Evolutionary conservation across 2,797 vertebrate species (phyloP).

Genomic region (Chelmon rostratus): DNA sequence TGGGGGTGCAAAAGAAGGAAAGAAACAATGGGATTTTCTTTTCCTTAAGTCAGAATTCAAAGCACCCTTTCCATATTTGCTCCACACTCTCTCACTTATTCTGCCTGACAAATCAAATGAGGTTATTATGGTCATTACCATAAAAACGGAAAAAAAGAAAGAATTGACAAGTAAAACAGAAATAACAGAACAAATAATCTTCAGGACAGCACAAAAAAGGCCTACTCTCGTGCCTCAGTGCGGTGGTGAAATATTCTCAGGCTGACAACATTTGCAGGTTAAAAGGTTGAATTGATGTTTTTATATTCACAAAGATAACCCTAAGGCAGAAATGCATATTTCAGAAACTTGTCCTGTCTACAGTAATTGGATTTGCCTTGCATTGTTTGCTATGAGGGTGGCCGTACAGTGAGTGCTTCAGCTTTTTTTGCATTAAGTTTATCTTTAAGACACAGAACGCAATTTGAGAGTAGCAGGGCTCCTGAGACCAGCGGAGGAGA

Average conservation of each 20-base stretch:
- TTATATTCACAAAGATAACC: constrained; percentile 81
- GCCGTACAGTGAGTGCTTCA: constrained; percentile 69
- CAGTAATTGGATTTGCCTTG: constrained; percentile 82
- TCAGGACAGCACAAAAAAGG: constrained; percentile 60
- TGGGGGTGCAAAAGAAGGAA: constrained; percentile 86
- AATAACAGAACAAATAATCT: constrained; percentile 73
- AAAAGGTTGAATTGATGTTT: constrained; percentile 79
- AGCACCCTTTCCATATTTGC: constrained; percentile 69
- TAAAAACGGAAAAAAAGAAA: constrained; percentile 55
- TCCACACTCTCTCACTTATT: constrained; percentile 64
- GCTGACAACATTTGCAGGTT: constrained; percentile 75
- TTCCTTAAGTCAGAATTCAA: constrained; percentile 78
- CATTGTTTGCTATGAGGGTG: constrained; percentile 81
- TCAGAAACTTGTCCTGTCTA: constrained; percentile 78
- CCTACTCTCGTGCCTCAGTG: constrained; percentile 51
- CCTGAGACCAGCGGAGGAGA: constrained; percentile 74
- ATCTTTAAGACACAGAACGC: constrained; percentile 83
- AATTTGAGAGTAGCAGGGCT: constrained; percentile 76
- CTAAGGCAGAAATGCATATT: constrained; percentile 81
- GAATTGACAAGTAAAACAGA: constrained; percentile 65
- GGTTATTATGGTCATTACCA: constrained; percentile 72
- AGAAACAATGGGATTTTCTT: constrained; percentile 84
- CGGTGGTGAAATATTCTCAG: constrained; percentile 62
- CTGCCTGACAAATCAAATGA: constrained; percentile 74
- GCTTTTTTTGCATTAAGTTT: constrained; percentile 80